Evolutionary conservation across 2,113 vertebrate species (phyloP).

Genomic region (Promerops cafer): DNA sequence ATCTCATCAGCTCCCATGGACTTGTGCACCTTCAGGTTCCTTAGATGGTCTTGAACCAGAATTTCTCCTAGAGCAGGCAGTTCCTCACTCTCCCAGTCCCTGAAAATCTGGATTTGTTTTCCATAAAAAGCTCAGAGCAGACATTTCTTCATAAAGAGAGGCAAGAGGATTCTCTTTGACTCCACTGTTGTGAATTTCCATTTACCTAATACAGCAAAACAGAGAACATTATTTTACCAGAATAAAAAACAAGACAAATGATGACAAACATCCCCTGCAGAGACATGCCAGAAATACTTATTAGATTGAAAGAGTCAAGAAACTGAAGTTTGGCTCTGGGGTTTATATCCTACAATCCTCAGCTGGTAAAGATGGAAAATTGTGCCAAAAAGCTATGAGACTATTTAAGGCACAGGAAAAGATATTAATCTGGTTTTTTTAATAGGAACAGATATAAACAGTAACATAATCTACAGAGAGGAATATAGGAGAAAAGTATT

Average conservation of each 20-base stretch:
- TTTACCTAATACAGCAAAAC: background rate
- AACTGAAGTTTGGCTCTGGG: background rate
- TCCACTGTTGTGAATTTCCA: background rate
- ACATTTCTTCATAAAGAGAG: background rate
- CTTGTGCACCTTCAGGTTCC: background rate
- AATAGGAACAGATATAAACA: background rate
- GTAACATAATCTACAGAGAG: background rate
- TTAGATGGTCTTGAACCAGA: background rate
- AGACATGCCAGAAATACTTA: background rate
- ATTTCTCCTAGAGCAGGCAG: background rate
- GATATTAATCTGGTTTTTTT: background rate
- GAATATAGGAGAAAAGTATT: background rate
- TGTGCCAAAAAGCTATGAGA: background rate
- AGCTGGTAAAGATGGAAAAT: background rate
- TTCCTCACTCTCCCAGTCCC: background rate
- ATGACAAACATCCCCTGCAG: background rate
- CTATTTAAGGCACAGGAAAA: background rate
- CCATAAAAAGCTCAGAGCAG: background rate
- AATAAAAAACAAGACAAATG: background rate
- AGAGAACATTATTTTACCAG: background rate
- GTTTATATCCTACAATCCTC: background rate
- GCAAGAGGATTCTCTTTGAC: background rate
- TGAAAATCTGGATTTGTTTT: background rate
- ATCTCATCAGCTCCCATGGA: background rate
- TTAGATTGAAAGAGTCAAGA: background rate